Evolutionary conservation across 2,113 vertebrate species (phyloP), one percentile per base, ranked within the genome.

Genomic region (Laticauda laticaudata): DNA sequence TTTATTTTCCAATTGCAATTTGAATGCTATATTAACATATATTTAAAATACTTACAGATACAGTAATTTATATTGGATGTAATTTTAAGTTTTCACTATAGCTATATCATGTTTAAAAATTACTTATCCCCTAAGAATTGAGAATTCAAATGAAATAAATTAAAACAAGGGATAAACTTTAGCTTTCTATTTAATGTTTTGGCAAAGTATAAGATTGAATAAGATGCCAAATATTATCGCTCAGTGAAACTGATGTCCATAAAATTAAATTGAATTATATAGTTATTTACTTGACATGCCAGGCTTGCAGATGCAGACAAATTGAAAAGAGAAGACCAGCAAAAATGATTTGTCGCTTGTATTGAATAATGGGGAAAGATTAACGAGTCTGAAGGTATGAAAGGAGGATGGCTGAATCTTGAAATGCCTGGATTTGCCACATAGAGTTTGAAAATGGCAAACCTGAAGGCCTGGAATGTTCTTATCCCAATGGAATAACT

Each of bases 331-430:
- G 54, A 93, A 89, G 54, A 89, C 21, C 87, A 94, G 5, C 18
- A 87, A 21, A 18, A 24, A 87, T 92, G 69, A 92, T 88, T 92
- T 54, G 51, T 69, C 92, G 5, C 34, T 14, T 93, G 23, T 55
- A 4, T 85, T 95, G 94, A 91, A 93, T 39, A 53, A 43, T 57
- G 81, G 45, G 75, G 87, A 12, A 56, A 92, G 39, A 93, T 95
- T 57, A 55, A 92, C 93, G 53, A 92, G 55, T 90, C 26, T 92
- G 20, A 90, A 90, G 86, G n/a, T 86, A 34, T 51, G n/a, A 64
- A 34, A 54, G 34, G 75, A 15, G 48, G 43, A 23, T n/a, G 10
- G 45, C 14, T 93, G 9, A 9, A 61, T 53, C 9, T 34, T 53
- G 9, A 2, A 87, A 57, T 64, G 45, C 14, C 45, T 34, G 86